Conservation (phyloP, 2,113 vertebrate species). For the Furnarius figulus region DNA sequence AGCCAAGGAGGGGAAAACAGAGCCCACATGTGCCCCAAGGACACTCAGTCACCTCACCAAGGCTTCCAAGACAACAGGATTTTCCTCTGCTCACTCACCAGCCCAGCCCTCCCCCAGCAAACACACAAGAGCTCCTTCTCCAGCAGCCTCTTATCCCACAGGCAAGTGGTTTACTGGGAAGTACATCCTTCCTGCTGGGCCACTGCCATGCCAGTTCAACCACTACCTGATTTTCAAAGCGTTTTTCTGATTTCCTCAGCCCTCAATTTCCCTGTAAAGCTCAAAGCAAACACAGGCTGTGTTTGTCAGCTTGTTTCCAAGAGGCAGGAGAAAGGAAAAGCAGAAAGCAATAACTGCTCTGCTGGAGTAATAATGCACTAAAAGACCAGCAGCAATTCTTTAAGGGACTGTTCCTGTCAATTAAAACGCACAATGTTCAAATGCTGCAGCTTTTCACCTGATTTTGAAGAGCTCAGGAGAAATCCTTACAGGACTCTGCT, state of each 20-base stretch:
- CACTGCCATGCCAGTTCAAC: not conserved
- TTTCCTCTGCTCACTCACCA: not conserved
- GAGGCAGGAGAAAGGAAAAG: not conserved
- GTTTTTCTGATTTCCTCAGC: not conserved
- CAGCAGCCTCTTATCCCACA: not conserved
- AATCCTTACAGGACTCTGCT: not conserved
- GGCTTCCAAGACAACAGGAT: not conserved
- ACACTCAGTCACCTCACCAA: not conserved
- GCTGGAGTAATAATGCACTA: not conserved
- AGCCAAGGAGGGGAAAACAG: not conserved
- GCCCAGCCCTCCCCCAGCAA: not conserved
- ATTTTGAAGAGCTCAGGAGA: not conserved
- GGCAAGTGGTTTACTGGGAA: not conserved
- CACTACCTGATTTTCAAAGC: not conserved
- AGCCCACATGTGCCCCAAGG: not conserved
- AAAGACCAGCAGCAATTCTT: not conserved
- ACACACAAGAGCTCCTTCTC: not conserved
- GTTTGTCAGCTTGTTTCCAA: not conserved
- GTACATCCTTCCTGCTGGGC: conserved; percentile 1
- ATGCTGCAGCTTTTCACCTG: not conserved
- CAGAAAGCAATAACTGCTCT: not conserved
- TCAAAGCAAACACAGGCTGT: not conserved
- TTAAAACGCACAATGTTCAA: not conserved
- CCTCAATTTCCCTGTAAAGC: not conserved
- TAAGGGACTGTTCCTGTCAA: not conserved